Conservation (phyloP, 2,113 vertebrate species). For the Tricholaema leucomelas region DNA sequence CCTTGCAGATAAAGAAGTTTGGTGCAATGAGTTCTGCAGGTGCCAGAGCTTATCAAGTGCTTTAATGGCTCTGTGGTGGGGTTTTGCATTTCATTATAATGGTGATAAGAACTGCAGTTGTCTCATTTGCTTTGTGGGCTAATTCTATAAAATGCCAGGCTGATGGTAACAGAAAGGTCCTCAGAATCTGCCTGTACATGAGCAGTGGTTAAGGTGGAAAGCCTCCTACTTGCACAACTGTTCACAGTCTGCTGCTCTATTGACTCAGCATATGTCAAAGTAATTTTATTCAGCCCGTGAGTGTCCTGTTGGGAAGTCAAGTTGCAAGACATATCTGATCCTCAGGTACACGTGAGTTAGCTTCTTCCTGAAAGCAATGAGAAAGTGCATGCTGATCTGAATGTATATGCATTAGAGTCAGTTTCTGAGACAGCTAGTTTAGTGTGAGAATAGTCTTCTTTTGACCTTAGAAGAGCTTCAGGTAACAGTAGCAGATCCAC, state of each 20-base stretch:
- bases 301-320: not conserved
- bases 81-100: not conserved
- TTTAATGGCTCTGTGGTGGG: not conserved
- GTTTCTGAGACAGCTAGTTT: not conserved
- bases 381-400: not conserved
- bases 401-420: accelerated
- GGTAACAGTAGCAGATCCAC: not conserved
- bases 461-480: not conserved
- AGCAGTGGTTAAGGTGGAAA: not conserved
- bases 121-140: not conserved
- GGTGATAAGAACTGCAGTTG: not conserved
- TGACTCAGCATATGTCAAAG: not conserved
- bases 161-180: not conserved
- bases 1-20: not conserved
- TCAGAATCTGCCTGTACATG: not conserved
- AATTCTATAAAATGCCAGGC: not conserved
- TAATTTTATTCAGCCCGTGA: not conserved
- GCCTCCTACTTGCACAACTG: not conserved
- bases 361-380: not conserved
- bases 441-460: not conserved
- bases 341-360: not conserved
- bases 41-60: not conserved
- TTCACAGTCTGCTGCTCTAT: not conserved
- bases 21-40: not conserved
- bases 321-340: not conserved